These are phyloP conservation scores for Avahi laniger DNA, from an alignment of 2,797 vertebrate genomes.

Conservation along the genomic window DNA sequence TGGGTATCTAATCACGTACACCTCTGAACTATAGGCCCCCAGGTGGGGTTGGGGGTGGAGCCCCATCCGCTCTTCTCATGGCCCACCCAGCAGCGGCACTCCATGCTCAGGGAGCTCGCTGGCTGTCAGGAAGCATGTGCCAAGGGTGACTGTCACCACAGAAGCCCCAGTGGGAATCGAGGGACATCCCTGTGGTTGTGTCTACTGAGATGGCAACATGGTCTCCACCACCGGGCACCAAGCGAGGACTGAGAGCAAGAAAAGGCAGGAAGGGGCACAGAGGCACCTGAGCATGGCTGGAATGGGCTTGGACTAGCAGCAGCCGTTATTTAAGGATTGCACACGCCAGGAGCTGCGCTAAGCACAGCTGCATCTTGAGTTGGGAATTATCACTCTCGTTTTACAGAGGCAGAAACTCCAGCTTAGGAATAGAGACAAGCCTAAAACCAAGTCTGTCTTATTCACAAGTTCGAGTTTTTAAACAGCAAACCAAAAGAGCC, in stretches of 20 bases:
- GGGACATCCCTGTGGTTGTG: not conserved
- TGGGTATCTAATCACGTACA: not conserved
- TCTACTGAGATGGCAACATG: not conserved
- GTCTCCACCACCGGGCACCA: not conserved
- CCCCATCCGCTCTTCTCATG: too few species aligned
- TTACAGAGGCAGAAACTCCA: not conserved
- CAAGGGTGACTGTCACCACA: fast-evolving
- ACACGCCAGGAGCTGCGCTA: not conserved
- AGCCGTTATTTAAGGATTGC: not conserved
- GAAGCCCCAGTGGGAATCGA: fast-evolving
- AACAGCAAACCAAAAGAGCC: not conserved
- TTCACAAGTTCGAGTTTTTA: not conserved
- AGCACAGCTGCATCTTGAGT: not conserved
- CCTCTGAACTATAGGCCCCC: not conserved
- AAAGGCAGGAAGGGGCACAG: not conserved
- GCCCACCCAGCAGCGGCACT: not conserved
- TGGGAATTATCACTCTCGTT: not conserved
- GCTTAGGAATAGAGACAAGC: not conserved
- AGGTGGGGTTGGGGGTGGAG: not conserved
- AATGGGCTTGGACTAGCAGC: not conserved
- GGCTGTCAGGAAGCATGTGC: not conserved
- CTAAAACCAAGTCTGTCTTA: not conserved
- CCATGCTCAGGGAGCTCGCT: not conserved
- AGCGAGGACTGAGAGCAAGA: not conserved
- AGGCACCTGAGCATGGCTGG: not conserved